Base-by-base conservation (phyloP, 2,797 vertebrate species). In the Scyliorhinus canicula region DNA sequence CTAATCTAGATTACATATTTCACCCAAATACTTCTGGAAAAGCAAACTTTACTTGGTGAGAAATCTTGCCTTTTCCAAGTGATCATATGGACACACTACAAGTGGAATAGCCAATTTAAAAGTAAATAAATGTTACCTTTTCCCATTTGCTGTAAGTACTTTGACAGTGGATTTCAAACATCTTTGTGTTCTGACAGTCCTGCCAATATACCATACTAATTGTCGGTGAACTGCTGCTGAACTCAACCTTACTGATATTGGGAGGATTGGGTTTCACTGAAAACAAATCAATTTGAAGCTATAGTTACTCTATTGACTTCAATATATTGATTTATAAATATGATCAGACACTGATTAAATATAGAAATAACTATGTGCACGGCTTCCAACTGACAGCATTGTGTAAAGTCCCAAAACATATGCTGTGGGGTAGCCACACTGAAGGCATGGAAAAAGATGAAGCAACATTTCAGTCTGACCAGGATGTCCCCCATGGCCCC, bases 261-360 rank as follows among this genome's bases (percentile, higher is more conserved):
- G 98, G 98, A 95, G 97, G 95, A 9, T 95, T 95, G 1, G 98
- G 99, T 96, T 96, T 98, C 95, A 96, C 99, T 99, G 95, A 95
- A 88, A n/a, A 95, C 35, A 95, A 95, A 16, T 95, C 77, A 55
- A 40, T 91, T n/a, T 91, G 21, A 44, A 65, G 35, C 19, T 40
- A 65, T 44, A 91, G 88, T 63, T 65, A 65, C 88, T 91, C n/a
- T 40, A 40, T 9, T 40, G 57, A 44, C 40, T 44, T 63, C 19
- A 44, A 91, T 44, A 65, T 91, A 65, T 91, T 26, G 57, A 65
- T 63, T 44, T 44, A 91, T 19, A 44, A 44, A n/a, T 57, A 60
- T 19, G 57, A 91, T 9, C 57, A 65, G 40, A n/a, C n/a, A 63
- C 26, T 90, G 86, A 82, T 82, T 82, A 44, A 90, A 21, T 44